Conservation (phyloP, 2,797 vertebrate species). For the Phoeniculus purpureus region DNA sequence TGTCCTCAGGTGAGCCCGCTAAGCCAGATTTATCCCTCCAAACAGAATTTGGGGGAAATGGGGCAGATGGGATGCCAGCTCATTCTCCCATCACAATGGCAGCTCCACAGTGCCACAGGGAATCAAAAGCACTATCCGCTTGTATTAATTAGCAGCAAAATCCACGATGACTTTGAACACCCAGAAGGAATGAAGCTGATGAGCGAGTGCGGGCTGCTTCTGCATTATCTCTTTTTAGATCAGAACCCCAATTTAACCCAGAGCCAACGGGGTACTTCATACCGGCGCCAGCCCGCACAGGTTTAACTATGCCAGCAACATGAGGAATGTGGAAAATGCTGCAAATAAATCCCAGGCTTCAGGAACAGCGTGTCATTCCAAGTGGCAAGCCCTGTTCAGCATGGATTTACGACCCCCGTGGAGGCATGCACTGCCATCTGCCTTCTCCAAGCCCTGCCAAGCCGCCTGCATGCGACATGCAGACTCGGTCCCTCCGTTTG, state of each 20-base stretch:
- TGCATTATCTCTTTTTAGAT: background rate
- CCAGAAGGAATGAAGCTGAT: slow-evolving; percentile 30
- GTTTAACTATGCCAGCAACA: background rate
- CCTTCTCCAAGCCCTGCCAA: background rate
- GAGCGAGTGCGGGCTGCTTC: background rate
- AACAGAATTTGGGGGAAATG: background rate
- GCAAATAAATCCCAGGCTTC: background rate
- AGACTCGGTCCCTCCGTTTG: fast-evolving
- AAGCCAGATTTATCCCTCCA: slow-evolving; percentile 27
- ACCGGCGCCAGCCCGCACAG: background rate
- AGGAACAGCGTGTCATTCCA: background rate
- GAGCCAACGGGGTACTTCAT: background rate
- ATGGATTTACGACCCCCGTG: background rate
- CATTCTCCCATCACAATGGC: slow-evolving; percentile 5
- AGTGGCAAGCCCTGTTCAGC: slow-evolving; percentile 6
- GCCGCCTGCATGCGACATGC: background rate
- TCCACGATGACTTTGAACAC: background rate
- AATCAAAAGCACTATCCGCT: background rate
- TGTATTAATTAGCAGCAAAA: slow-evolving; percentile 35
- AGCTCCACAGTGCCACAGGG: background rate
- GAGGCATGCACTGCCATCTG: slow-evolving; percentile 9
- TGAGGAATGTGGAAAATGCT: background rate
- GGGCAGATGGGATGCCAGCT: slow-evolving; percentile 42
- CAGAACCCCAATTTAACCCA: background rate
- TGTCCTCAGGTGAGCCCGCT: background rate